These are phyloP conservation scores for Telmatherina bonti DNA, from an alignment of 2,797 vertebrate genomes.

Conservation along the genomic window DNA sequence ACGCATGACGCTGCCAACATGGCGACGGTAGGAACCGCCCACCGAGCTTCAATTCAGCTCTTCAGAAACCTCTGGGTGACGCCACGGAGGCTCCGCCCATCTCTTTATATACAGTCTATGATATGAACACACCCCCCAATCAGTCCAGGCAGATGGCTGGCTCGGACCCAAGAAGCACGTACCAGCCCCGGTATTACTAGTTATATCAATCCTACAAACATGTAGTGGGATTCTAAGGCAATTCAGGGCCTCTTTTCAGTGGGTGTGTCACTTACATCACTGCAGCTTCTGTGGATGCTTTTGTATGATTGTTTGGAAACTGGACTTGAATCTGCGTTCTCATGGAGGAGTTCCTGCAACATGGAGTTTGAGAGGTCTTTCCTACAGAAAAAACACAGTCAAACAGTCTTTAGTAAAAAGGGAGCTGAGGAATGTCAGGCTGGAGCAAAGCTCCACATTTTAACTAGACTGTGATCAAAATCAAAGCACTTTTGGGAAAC, in stretches of 20 bases:
- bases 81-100: too few relatives aligned
- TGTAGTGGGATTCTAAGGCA: conserved; percentile 13
- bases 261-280: conserved; percentile 40
- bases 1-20: too few relatives aligned
- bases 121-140: too few relatives aligned
- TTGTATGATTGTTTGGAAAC: conserved; percentile 8
- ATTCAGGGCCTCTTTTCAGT: conserved; percentile 33
- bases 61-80: too few relatives aligned
- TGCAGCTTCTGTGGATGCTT: conserved; percentile 9
- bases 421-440: too few relatives aligned
- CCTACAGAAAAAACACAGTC: neutral
- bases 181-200: conserved; percentile 26
- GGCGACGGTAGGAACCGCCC: too few relatives aligned
- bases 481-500: neutral
- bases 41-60: too few relatives aligned
- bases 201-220: conserved; percentile 17
- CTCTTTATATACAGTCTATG: too few relatives aligned
- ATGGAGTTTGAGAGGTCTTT: neutral
- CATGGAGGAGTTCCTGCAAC: neutral
- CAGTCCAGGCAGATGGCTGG: too few relatives aligned
- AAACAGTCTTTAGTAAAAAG: neutral
- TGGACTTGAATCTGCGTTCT: neutral
- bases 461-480: neutral
- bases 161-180: too few relatives aligned
- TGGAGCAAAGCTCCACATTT: neutral